phyloP scores from a whole-genome alignment of 2,113 vertebrate species.

The Fulica atra region DNA sequence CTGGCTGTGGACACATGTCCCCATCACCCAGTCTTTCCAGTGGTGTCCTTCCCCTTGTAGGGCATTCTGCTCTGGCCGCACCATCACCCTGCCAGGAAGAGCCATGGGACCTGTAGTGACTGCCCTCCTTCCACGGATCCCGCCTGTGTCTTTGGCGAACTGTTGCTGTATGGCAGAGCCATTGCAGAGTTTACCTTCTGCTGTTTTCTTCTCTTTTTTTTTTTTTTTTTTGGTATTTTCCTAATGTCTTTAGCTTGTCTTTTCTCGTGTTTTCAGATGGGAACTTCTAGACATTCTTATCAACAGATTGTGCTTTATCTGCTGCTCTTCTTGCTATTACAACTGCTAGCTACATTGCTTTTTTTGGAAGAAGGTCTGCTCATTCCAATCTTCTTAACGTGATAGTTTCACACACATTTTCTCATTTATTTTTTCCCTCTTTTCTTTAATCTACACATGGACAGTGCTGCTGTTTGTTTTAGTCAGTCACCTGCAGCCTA shows the following conservation, averaged over 20 bases:
- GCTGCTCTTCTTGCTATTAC: neutral
- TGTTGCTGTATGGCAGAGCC: neutral
- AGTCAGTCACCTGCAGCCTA: neutral
- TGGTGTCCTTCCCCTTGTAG: neutral
- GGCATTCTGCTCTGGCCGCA: neutral
- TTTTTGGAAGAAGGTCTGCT: neutral
- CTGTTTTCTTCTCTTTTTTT: neutral
- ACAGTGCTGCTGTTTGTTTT: neutral
- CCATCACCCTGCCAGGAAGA: neutral
- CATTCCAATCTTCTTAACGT: neutral
- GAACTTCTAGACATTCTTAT: neutral
- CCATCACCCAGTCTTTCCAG: neutral
- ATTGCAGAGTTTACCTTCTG: neutral
- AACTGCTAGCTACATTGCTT: neutral
- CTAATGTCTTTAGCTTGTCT: neutral
- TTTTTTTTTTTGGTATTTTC: neutral
- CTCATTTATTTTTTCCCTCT: neutral
- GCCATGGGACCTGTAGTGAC: accelerated
- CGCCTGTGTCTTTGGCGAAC: accelerated
- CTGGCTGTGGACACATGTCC: neutral
- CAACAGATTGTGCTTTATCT: neutral
- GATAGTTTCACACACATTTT: neutral
- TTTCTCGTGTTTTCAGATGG: neutral
- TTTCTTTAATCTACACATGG: neutral
- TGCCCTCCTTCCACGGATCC: neutral